A percentile compares a stretch with the other conserved stretches of the same genome.
These are phyloP conservation scores for Columba livia DNA, from an alignment of 2,113 vertebrate species.

Conservation along the genomic window DNA sequence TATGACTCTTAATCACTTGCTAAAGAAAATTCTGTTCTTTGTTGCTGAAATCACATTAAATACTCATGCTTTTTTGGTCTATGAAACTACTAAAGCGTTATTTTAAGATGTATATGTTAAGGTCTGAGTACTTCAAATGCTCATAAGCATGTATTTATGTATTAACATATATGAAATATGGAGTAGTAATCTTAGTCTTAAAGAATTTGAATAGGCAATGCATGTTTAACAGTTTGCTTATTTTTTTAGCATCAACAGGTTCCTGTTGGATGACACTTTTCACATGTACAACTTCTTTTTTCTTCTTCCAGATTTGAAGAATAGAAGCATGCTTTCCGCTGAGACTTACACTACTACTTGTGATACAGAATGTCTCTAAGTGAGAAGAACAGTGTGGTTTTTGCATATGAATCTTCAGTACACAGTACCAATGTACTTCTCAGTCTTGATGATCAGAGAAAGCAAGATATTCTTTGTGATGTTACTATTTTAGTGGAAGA, in stretches of 20 bases:
- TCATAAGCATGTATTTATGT: background rate
- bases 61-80: background rate
- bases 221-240: background rate
- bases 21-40: background rate
- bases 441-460: constrained; percentile 78
- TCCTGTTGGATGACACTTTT: background rate
- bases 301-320: constrained; percentile 56
- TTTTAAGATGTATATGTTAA: background rate
- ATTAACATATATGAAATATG: background rate
- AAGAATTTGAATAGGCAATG: background rate
- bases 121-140: background rate
- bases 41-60: background rate
- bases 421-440: constrained; percentile 78
- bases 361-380: constrained; percentile 79
- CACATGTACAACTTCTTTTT: background rate
- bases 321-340: constrained; percentile 77
- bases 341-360: constrained; percentile 7
- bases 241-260: background rate
- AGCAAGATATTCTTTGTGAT: constrained; percentile 78
- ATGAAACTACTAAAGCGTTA: background rate
- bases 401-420: constrained; percentile 81
- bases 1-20: background rate
- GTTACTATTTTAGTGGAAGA: constrained; percentile 87
- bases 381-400: constrained; percentile 73
- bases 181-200: background rate